These are phyloP conservation scores for Halocaridina rubra DNA, from an alignment of 2,888 invertebrate species.

Conservation along the genomic window DNA sequence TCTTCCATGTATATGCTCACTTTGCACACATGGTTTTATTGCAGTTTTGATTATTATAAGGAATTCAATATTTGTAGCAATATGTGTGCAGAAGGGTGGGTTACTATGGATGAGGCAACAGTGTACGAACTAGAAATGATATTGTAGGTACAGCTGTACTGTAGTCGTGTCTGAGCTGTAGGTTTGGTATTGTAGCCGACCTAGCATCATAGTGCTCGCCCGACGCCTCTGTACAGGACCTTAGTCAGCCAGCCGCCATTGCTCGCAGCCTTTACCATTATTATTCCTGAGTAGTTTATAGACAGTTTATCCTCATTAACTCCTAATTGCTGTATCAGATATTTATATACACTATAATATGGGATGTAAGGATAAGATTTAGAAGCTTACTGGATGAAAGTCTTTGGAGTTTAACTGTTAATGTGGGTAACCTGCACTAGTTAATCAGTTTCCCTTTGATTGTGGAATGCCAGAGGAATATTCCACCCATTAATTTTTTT, in stretches of 20 bases:
- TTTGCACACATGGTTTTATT: neutral
- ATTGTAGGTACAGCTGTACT: slow-evolving; percentile 55
- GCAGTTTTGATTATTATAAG: neutral
- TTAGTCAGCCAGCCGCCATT: slow-evolving; percentile 47
- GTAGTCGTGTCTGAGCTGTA: slow-evolving; percentile 59
- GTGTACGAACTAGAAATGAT: slow-evolving; percentile 31
- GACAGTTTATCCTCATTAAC: too few relatives aligned
- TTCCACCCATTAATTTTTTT: slow-evolving; percentile 17
- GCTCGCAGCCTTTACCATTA: slow-evolving; percentile 18
- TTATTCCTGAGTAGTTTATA: too few relatives aligned
- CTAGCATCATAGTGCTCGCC: slow-evolving; percentile 56
- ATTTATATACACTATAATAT: too few relatives aligned
- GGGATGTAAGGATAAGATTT: too few relatives aligned
- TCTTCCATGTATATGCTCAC: neutral
- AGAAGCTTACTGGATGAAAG: too few relatives aligned
- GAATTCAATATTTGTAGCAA: neutral
- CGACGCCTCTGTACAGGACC: slow-evolving; percentile 60
- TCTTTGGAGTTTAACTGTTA: neutral
- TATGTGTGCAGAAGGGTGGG: neutral
- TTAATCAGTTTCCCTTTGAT: neutral
- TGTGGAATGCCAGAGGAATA: slow-evolving; percentile 8
- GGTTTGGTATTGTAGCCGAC: slow-evolving; percentile 57
- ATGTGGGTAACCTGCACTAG: slow-evolving; percentile 18
- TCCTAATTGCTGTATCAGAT: too few relatives aligned
- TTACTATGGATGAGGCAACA: neutral